Conservation (phyloP, 2,113 vertebrate species). For the Junco hyemalis region DNA sequence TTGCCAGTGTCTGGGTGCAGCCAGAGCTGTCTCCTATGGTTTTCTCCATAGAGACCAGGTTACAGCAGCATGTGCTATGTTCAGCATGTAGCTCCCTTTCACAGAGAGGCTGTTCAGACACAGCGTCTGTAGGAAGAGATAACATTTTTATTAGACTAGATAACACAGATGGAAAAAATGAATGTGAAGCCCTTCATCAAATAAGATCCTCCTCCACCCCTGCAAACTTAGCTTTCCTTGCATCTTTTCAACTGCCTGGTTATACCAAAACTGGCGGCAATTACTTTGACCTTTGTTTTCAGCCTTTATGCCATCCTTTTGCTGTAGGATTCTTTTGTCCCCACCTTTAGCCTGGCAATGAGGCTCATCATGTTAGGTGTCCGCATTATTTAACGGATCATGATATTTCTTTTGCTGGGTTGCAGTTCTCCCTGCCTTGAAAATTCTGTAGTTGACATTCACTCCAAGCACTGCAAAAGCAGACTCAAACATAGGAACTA, state of each 20-base stretch:
- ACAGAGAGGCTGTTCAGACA: constrained; percentile 3
- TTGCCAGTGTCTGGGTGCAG: not conserved
- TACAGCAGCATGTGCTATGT: not conserved
- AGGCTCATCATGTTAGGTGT: not conserved
- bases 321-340: not conserved
- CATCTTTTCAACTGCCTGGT: not conserved
- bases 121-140: constrained; percentile 34
- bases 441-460: constrained; percentile 24
- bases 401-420: not conserved
- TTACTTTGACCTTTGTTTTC: constrained; percentile 16
- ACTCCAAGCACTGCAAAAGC: not conserved
- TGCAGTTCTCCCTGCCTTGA: not conserved
- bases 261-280: not conserved
- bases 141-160: constrained; percentile 49
- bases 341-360: not conserved
- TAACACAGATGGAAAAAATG: constrained; percentile 50
- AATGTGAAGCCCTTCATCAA: constrained; percentile 36
- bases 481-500: not conserved
- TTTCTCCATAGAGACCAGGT: not conserved
- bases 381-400: not conserved
- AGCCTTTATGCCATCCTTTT: not conserved
- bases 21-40: not conserved
- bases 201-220: not conserved
- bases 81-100: not conserved
- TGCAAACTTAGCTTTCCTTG: not conserved